phyloP scores from a whole-genome alignment of 2,113 vertebrate genomes.

The Myotis lucifugus region DNA sequence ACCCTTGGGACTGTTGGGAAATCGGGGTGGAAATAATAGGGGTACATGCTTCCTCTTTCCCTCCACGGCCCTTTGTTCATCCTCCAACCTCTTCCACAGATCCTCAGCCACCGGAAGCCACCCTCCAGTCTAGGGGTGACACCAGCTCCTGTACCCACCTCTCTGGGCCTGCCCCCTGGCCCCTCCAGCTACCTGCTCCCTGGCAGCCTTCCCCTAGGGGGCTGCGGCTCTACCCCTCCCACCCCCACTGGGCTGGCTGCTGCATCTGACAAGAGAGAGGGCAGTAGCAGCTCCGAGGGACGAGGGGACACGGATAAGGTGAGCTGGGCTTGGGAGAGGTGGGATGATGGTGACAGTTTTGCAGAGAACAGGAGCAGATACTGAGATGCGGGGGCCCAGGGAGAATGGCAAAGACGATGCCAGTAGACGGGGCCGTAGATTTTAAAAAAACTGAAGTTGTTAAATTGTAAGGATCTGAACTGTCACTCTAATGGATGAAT shows the following conservation, averaged over 20 bases:
- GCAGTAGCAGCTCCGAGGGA: conserved; percentile 84
- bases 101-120: conserved; percentile 92
- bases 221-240: conserved; percentile 90
- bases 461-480: not conserved
- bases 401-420: not conserved
- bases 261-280: conserved; percentile 77
- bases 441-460: not conserved
- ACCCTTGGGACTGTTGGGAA: not conserved
- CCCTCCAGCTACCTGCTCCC: conserved; percentile 90
- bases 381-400: not conserved
- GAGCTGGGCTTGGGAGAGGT: not conserved
- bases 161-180: conserved; percentile 78
- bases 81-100: conserved; percentile 81
- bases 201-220: conserved; percentile 87
- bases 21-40: not conserved
- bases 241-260: conserved; percentile 86
- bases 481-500: not conserved
- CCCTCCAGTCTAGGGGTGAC: conserved; percentile 83
- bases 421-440: too few relatives aligned
- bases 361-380: not conserved
- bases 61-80: not conserved
- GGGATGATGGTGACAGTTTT: not conserved
- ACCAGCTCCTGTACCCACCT: conserved; percentile 86
- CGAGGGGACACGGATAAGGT: conserved; percentile 85
- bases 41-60: rapidly evolving